Evolutionary conservation across 2,113 vertebrate species (phyloP).

Genomic region (Mesitornis unicolor): DNA sequence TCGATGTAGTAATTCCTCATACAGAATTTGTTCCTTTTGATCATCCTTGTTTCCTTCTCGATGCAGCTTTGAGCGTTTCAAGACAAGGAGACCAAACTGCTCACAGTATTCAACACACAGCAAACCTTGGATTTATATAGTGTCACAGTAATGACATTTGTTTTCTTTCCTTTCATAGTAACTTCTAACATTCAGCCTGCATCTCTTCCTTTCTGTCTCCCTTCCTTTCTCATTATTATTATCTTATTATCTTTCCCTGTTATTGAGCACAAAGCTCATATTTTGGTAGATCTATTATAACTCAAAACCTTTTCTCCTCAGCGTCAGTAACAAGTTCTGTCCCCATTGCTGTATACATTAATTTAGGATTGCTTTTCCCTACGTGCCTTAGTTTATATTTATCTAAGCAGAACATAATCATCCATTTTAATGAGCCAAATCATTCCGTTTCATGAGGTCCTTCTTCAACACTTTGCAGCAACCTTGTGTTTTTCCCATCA

Average conservation of each 20-base stretch:
- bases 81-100: neutral
- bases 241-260: neutral
- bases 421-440: neutral
- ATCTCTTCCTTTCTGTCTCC: neutral
- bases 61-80: neutral
- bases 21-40: neutral
- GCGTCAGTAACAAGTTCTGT: neutral
- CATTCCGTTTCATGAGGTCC: neutral
- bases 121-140: neutral
- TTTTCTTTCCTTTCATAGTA: neutral
- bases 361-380: neutral
- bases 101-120: neutral
- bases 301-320: neutral
- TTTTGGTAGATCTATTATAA: neutral
- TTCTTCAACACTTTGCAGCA: neutral
- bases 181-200: neutral
- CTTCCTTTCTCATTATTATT: neutral
- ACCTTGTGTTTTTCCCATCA: neutral
- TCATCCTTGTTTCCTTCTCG: neutral
- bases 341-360: neutral
- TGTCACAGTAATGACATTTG: neutral
- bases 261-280: neutral
- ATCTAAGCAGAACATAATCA: neutral
- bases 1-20: neutral
- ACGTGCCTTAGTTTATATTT: neutral